phyloP scores from a whole-genome alignment of 1,140 invertebrate species.

The Lycorma delicatula region DNA sequence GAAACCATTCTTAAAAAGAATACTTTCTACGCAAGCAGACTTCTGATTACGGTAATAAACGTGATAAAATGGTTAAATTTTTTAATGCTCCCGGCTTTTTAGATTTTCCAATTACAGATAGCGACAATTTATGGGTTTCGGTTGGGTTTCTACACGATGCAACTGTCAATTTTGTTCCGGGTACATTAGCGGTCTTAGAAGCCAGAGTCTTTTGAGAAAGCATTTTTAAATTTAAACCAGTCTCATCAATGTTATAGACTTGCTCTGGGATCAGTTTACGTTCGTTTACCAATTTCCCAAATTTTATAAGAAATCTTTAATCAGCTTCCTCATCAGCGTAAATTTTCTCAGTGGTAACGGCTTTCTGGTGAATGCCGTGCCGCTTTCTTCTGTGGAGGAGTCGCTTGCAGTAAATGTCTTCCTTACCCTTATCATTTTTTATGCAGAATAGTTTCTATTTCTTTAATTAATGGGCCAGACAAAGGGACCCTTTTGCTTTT shows the following conservation, averaged over 20 bases:
- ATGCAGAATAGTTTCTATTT: not conserved
- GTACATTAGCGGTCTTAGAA: not conserved
- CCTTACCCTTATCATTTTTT: no score
- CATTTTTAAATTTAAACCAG: conserved; percentile 2
- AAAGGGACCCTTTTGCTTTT: not conserved
- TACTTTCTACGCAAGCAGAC: not conserved
- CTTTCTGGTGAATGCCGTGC: no score
- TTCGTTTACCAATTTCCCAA: not conserved
- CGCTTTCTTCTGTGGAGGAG: no score
- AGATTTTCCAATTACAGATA: not conserved
- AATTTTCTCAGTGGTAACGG: no score
- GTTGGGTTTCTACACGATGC: not conserved
- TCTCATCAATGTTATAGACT: conserved; percentile 3
- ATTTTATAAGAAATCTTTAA: not conserved
- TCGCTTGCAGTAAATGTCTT: no score
- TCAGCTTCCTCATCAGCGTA: no score
- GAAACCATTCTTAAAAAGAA: not conserved
- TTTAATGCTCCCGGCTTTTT: not conserved
- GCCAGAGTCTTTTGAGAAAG: not conserved
- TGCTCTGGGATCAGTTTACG: not conserved
- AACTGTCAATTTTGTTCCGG: not conserved
- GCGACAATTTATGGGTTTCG: not conserved
- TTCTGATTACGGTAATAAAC: conserved; percentile 2
- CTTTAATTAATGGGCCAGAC: conserved; percentile 1
- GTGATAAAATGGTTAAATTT: not conserved